A percentile compares a stretch with the other conserved stretches of the same genome.
Evolutionary conservation across 2,888 invertebrate genomes (phyloP).

Genomic region (Amblyteles armatorius): DNA sequence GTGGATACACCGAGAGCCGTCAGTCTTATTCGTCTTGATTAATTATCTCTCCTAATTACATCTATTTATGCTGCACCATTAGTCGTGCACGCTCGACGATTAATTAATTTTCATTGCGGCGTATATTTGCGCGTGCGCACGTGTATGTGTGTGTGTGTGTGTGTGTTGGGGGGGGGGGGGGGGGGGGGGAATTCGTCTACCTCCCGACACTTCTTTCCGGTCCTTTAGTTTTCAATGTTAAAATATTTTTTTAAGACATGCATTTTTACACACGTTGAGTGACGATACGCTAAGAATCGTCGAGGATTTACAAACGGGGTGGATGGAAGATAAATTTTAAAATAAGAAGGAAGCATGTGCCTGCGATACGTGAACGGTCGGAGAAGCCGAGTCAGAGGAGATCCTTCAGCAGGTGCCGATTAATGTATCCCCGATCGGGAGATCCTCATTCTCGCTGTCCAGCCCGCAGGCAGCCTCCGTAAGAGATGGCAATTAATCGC

Average conservation of each 20-base stretch:
- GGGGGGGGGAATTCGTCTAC: neutral
- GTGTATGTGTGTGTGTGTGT: neutral
- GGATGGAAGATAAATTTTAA: too few relatives aligned
- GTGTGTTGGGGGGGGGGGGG: too few relatives aligned
- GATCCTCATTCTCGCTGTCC: conserved; percentile 66
- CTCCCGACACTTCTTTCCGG: neutral
- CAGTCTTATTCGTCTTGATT: conserved; percentile 62
- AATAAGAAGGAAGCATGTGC: neutral
- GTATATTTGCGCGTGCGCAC: neutral
- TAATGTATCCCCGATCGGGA: conserved; percentile 63
- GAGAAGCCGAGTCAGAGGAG: conserved; percentile 47
- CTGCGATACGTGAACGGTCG: neutral
- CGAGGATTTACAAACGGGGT: neutral
- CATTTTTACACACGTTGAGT: too few relatives aligned
- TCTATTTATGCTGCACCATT: conserved; percentile 65
- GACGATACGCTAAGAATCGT: too few relatives aligned
- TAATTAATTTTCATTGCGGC: conserved; percentile 63
- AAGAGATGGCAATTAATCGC: conserved; percentile 72
- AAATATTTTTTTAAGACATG: too few relatives aligned
- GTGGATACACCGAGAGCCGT: conserved; percentile 30
- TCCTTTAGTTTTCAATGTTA: neutral
- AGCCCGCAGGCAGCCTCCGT: conserved; percentile 41
- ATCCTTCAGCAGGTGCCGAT: conserved; percentile 71
- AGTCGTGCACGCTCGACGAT: conserved; percentile 44
- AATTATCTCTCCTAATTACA: conserved; percentile 67